These are phyloP conservation scores for Trematocara stigmaticum DNA, from an alignment of 2,113 vertebrate species.

Conservation along the genomic window DNA sequence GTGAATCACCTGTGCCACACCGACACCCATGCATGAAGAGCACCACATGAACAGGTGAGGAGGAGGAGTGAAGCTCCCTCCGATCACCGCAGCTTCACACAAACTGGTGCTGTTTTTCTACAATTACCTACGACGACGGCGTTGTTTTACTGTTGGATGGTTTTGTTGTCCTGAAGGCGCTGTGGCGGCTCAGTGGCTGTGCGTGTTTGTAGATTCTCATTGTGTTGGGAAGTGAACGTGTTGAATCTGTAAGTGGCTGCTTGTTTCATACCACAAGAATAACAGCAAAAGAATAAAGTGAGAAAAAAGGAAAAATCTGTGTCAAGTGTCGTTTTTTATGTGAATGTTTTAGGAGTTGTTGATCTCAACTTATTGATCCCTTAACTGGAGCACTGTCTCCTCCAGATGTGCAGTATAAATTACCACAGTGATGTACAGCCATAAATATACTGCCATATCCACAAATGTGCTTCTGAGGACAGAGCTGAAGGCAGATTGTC, in stretches of 20 bases:
- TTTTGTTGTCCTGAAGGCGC: conserved; percentile 61
- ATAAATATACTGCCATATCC: not conserved
- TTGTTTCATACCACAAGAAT: conserved; percentile 72
- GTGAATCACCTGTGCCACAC: conserved; percentile 53
- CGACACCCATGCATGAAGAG: conserved; percentile 56
- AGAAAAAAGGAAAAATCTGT: not conserved
- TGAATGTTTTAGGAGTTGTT: not conserved
- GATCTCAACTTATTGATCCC: not conserved
- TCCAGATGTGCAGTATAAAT: not conserved
- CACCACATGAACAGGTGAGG: conserved; percentile 21
- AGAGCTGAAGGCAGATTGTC: not conserved
- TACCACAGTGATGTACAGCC: rapidly evolving
- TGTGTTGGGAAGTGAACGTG: conserved; percentile 70
- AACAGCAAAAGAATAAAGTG: conserved; percentile 58
- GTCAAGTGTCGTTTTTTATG: rapidly evolving
- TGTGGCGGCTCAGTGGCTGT: conserved; percentile 64
- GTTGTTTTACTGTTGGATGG: conserved; percentile 56
- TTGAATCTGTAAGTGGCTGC: conserved; percentile 69
- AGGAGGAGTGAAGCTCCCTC: not conserved
- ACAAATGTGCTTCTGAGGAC: not conserved
- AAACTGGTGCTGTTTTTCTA: conserved; percentile 68
- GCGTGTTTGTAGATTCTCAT: conserved; percentile 67
- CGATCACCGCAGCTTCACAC: conserved; percentile 40
- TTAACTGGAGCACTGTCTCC: not conserved
- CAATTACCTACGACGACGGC: conserved; percentile 2